Evolutionary conservation across 1,140 invertebrate genomes (phyloP), one percentile per base, ranked within the genome.

Genomic region (Euura lappo): DNA sequence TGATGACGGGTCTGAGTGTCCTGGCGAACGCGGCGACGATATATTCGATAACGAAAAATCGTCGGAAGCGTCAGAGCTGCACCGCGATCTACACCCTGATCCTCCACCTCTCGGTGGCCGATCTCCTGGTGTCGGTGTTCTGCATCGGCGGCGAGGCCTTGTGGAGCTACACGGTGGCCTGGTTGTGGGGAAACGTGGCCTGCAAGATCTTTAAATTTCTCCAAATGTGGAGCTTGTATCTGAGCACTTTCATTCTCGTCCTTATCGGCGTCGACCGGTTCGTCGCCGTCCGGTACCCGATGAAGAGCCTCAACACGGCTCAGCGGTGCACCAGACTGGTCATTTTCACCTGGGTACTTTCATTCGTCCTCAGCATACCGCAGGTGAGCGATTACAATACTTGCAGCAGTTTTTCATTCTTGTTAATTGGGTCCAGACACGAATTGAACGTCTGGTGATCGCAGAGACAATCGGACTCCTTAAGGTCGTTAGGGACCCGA

Each of bases 181-280:
- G 95, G 94, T 85, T 92, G 47, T 94, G 92, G 4, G 94, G 94
- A 3, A 93, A 95, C 78, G 80, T 91, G 2, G 89, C 91, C 44
- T 97, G 95, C 84, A 96, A 96, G 85, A 72, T 94, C 11, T 92
- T 96, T 76, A 96, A 96, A 84, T 95, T 93, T 78, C 83, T 93
- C 11, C 94, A 96, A 85, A 93, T 95, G 91, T 94, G 94, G 79
- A 92, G 93, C 69, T 88, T 95, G 5, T 95, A 96, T 83, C 86
- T 95, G n/a, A 95, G 94, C 65, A 96, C 95, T 0, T 96, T 94
- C 81, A 91, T 95, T 43, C 86, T 95, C 42, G 94, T 96, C 4
- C 89, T 95, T 7, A 96, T 96, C 76, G 94, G 94, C 5, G 88
- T 96, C 44, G 95, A 96, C 80, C 88, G 94, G 69, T 95, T 94